Base-by-base conservation (phyloP, 1,140 invertebrate species). In the Papilio xuthus region DNA sequence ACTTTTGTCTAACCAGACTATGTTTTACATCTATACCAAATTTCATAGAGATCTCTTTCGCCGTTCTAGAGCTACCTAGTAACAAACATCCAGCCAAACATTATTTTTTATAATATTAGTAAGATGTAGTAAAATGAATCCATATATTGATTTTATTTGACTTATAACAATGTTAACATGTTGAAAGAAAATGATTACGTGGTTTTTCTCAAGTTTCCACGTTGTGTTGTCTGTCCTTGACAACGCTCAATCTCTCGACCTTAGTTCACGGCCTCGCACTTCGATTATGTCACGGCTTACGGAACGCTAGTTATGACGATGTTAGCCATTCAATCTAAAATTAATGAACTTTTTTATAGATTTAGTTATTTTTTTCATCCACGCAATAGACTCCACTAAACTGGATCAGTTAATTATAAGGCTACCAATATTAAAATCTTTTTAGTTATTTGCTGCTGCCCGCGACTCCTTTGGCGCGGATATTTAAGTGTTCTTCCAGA, bases 141-240 rank as follows among this genome's bases (percentile, higher is more conserved):
- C n/a, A 23, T 13, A 3, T 20, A n/a, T 60, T 76, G 41, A 26
- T 44, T 50, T 4, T 18, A 28, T 18, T 32, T 18, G 12, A 0
- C 28, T 37, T 42, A 10, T 23, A 50, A 26, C 42, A 73, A 15
- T n/a, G 69, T 42, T 41, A 69, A 28, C n/a, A 44, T 23, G 4
- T 41, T 73, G n/a, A 44, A 67, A 60, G 32, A 76, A 47, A 60
- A 63, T 76, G 74, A 28, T 26, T 53, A 41, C 18, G 74, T 60
- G 32, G 13, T 42, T 56, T 60, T 37, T 76, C 32, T 60, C 23
- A 76, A 23, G 37, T 37, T 15, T 67, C 13, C 28, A 41, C 10
- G 10, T 18, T 76, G 20, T 37, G 32, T n/a, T 4, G n/a, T 12
- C 23, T 56, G 73, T 26, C 73, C 73, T 56, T 75, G 73, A 18